Percentiles rank a stretch among this genome's conserved stretches.
These are phyloP conservation scores for Scelioninae gen. 1 DNA, from an alignment of 2,888 invertebrate genomes.

Conservation along the genomic window DNA sequence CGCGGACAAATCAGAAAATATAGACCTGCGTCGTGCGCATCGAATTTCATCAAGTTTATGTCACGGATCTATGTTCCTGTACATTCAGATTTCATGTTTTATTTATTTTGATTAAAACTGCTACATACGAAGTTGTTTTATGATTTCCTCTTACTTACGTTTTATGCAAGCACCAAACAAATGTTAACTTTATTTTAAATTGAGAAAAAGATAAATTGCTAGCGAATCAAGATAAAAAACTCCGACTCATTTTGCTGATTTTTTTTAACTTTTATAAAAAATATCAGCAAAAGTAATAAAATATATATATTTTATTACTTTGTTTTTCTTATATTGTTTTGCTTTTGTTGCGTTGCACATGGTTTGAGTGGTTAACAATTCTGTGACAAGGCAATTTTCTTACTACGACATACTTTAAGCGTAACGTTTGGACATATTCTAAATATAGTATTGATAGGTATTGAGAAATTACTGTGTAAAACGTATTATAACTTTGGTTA, in stretches of 20 bases:
- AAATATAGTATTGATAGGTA: background rate
- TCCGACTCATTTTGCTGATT: background rate
- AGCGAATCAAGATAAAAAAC: background rate
- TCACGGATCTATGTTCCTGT: constrained; percentile 8
- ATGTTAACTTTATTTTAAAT: constrained; percentile 50
- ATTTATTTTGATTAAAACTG: constrained; percentile 44
- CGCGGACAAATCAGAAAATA: constrained; percentile 35
- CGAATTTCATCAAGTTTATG: constrained; percentile 40
- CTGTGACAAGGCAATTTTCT: constrained; percentile 25
- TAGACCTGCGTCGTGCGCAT: constrained; percentile 10
- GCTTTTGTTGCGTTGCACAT: constrained; percentile 1
- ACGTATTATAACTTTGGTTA: too few relatives aligned
- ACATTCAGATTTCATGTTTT: constrained; percentile 43
- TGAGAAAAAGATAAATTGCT: constrained; percentile 16
- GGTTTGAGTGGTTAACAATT: constrained; percentile 17
- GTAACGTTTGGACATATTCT: background rate
- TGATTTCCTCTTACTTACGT: constrained; percentile 32
- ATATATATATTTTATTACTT: background rate
- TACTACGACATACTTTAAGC: constrained; percentile 4
- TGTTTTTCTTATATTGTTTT: background rate
- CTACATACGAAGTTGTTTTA: constrained; percentile 43
- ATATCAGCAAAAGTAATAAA: too few relatives aligned
- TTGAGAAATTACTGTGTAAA: too few relatives aligned
- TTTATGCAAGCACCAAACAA: constrained; percentile 24
- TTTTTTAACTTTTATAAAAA: too few relatives aligned